Percentiles rank a stretch among this genome's conserved stretches.
phyloP scores from a whole-genome alignment of 2,797 vertebrate species.

The Phrynocephalus guinanensis region DNA sequence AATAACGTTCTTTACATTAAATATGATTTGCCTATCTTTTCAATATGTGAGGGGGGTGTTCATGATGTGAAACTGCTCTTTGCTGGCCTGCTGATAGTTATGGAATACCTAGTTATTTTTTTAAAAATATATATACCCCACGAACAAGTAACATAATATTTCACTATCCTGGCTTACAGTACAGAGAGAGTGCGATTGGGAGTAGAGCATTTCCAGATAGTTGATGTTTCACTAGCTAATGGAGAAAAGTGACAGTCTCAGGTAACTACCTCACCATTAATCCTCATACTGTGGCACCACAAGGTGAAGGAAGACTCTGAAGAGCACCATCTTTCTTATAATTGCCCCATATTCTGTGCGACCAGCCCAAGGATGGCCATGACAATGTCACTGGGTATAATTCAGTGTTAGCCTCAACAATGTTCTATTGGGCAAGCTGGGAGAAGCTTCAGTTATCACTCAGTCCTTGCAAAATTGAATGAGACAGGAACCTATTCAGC shows the following conservation, averaged over 20 bases:
- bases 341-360: conserved; percentile 20
- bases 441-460: background rate
- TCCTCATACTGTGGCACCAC: conserved; percentile 10
- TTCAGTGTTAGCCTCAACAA: background rate
- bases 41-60: too few relatives aligned
- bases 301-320: background rate
- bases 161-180: conserved; percentile 31
- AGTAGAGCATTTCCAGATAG: background rate
- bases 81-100: conserved; percentile 1
- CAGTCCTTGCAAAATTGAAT: background rate
- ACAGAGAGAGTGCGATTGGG: background rate
- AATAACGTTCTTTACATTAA: too few relatives aligned
- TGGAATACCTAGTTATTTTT: background rate
- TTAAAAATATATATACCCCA: background rate
- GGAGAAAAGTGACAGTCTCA: conserved; percentile 1
- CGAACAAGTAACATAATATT: background rate
- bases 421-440: background rate
- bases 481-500: background rate
- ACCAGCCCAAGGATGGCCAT: conserved; percentile 1
- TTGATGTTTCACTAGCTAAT: conserved; percentile 7
- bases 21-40: too few relatives aligned
- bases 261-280: conserved; percentile 13
- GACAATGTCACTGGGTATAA: conserved; percentile 31
- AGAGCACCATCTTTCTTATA: conserved; percentile 37
- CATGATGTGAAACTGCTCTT: too few relatives aligned